A percentile compares a stretch with the other conserved stretches of the same genome.
Conservation (phyloP, 2,113 vertebrate species). For the Ammospiza nelsoni region DNA sequence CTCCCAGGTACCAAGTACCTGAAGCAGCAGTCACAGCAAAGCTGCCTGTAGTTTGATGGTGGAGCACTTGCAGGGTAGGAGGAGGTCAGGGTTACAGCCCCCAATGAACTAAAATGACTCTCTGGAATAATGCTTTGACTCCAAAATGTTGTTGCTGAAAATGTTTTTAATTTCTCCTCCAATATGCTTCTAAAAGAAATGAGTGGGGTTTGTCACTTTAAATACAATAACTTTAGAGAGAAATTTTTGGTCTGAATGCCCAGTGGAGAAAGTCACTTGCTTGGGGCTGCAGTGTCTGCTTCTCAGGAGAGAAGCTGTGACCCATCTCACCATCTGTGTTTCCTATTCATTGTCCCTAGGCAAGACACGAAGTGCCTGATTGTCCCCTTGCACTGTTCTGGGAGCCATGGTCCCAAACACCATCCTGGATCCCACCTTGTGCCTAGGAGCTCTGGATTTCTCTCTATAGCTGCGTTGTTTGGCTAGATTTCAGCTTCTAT, state of each 20-base stretch:
- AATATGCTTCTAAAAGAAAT: neutral
- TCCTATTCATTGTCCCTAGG: neutral
- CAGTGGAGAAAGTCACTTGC: neutral
- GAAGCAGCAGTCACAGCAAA: neutral
- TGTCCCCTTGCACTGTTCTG: neutral
- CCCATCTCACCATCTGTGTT: neutral
- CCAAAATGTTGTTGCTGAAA: neutral
- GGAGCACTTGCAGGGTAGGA: neutral
- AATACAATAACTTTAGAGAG: neutral
- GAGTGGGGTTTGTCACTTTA: neutral
- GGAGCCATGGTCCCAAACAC: neutral
- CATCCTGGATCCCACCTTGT: neutral
- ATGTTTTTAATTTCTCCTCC: neutral
- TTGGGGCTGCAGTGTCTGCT: neutral
- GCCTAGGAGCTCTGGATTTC: neutral
- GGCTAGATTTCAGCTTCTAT: neutral
- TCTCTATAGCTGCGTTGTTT: neutral
- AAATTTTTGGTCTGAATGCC: neutral
- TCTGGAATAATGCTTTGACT: neutral
- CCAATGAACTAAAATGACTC: neutral
- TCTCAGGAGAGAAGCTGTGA: neutral
- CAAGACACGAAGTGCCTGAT: neutral
- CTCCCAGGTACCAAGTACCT: neutral
- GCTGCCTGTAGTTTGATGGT: neutral
- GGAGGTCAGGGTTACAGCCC: neutral